Evolutionary conservation across 1,140 invertebrate species (phyloP).

Genomic region (Leptinotarsa defecta): DNA sequence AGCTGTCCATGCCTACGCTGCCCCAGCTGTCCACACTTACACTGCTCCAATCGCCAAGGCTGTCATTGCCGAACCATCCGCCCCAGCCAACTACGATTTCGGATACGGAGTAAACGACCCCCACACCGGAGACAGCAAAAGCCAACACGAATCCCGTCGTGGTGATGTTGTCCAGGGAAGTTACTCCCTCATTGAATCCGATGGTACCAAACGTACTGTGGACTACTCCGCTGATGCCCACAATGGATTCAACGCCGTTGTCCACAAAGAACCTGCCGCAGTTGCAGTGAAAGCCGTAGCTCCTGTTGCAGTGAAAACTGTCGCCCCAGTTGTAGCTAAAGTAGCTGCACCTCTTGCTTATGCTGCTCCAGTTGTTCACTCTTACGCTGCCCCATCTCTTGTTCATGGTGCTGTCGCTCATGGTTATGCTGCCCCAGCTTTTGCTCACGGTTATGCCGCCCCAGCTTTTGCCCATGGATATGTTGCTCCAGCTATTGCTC

Average conservation of each 20-base stretch:
- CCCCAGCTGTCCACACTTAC: slow-evolving; percentile 31
- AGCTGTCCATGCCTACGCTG: slow-evolving; percentile 56
- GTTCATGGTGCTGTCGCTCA: not conserved
- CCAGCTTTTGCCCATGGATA: slow-evolving; percentile 49
- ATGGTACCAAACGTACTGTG: slow-evolving; percentile 66
- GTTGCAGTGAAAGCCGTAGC: slow-evolving; percentile 28
- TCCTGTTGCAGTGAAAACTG: not conserved
- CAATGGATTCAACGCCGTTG: slow-evolving; percentile 60
- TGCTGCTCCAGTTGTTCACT: not conserved
- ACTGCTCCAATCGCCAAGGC: slow-evolving; percentile 19
- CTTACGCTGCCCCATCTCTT: slow-evolving; percentile 15
- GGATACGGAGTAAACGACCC: slow-evolving; percentile 62
- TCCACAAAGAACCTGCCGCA: slow-evolving; percentile 52
- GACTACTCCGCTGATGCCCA: slow-evolving; percentile 67
- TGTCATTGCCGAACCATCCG: slow-evolving; percentile 39
- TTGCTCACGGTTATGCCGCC: slow-evolving; percentile 13
- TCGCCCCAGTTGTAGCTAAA: slow-evolving; percentile 35
- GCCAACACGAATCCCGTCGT: slow-evolving; percentile 60
- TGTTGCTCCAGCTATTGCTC: not conserved
- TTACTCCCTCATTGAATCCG: slow-evolving; percentile 70
- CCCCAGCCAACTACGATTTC: slow-evolving; percentile 49
- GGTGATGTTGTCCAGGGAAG: slow-evolving; percentile 68
- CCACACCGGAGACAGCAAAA: slow-evolving; percentile 63
- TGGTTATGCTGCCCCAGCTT: not conserved
- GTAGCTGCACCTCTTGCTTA: slow-evolving; percentile 31